A percentile compares a stretch with the other conserved stretches of the same genome.
Evolutionary conservation across 2,797 vertebrate species (phyloP).

Genomic region (Peromyscus aztecus): DNA sequence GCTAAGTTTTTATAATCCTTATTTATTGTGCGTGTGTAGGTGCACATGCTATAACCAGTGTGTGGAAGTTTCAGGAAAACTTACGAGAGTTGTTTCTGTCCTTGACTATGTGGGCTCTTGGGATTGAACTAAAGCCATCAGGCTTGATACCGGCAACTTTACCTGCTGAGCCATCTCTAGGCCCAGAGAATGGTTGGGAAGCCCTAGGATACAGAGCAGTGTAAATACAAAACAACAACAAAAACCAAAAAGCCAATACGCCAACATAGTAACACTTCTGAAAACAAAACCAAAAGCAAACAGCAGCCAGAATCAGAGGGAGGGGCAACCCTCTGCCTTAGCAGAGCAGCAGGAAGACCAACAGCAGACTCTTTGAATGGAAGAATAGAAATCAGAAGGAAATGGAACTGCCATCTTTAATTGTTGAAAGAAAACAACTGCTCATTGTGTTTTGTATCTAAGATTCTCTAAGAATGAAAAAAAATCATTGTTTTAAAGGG

Average conservation of each 20-base stretch:
- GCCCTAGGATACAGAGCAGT: no score
- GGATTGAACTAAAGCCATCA: neutral
- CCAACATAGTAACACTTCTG: neutral
- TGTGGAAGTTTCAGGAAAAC: neutral
- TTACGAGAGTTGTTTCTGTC: neutral
- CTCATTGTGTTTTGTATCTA: neutral
- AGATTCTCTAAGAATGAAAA: slow-evolving; percentile 36
- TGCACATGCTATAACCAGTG: neutral
- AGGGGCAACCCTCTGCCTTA: neutral
- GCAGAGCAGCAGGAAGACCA: neutral
- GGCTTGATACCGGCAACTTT: neutral
- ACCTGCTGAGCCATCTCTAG: neutral
- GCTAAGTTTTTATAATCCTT: neutral
- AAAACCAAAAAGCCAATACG: no score
- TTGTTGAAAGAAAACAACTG: neutral
- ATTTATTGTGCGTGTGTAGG: neutral
- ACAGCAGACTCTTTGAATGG: neutral
- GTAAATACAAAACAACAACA: neutral
- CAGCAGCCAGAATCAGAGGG: neutral
- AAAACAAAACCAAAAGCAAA: neutral
- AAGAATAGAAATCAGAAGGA: neutral
- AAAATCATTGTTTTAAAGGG: neutral
- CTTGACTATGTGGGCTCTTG: neutral
- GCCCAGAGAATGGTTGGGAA: neutral
- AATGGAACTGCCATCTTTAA: neutral